Conservation (phyloP, 1,140 invertebrate species). For the Nebria ingens region DNA sequence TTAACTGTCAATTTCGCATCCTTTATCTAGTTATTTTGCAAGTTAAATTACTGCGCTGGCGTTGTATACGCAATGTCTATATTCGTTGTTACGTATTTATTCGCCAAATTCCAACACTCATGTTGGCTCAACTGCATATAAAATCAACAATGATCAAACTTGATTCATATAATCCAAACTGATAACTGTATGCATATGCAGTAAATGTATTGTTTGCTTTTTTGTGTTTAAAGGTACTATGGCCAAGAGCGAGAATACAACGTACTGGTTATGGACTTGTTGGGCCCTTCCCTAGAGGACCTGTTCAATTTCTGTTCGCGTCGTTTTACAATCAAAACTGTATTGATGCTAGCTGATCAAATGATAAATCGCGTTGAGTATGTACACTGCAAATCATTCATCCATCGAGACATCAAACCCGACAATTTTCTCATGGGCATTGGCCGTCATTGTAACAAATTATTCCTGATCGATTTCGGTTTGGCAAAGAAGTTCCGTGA, state of each 20-base stretch:
- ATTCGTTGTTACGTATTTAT: no score
- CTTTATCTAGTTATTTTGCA: no score
- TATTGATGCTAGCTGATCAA: conserved; percentile 88
- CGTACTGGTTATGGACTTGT: conserved; percentile 83
- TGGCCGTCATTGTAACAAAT: conserved; percentile 78
- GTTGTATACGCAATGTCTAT: no score
- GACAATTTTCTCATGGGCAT: conserved; percentile 96
- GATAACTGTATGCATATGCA: neutral
- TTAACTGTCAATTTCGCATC: no score
- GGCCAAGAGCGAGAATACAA: conserved; percentile 79
- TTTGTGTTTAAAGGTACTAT: conserved; percentile 39
- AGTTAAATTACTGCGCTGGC: no score
- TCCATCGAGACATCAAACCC: conserved; percentile 85
- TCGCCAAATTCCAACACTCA: no score
- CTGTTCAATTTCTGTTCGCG: conserved; percentile 87
- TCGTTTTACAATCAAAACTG: conserved; percentile 87
- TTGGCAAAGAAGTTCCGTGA: conserved; percentile 88
- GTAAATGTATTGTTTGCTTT: neutral
- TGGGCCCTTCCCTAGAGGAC: conserved; percentile 86
- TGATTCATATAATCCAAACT: no score
- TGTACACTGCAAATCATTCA: conserved; percentile 84
- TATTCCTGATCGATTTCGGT: conserved; percentile 91
- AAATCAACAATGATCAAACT: no score
- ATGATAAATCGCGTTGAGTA: conserved; percentile 77
- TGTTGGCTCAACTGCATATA: no score